A percentile compares a stretch with the other conserved stretches of the same genome.
Evolutionary conservation across 1,140 invertebrate genomes (phyloP).

Genomic region (Trissolcus basalis): DNA sequence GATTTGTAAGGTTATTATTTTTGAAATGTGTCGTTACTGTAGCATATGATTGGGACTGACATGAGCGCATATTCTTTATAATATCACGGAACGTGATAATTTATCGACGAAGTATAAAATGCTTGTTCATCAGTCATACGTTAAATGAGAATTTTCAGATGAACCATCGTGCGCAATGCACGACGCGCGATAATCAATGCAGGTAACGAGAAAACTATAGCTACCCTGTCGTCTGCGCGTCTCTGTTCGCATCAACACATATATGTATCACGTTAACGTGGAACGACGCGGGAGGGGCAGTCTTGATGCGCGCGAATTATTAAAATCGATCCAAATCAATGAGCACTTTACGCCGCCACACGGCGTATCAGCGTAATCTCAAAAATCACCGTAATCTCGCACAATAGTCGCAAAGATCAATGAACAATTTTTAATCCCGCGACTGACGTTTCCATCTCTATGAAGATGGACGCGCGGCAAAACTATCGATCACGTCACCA

Average conservation of each 20-base stretch:
- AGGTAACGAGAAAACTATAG: constrained; percentile 39
- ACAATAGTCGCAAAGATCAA: constrained; percentile 9
- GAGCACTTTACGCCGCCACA: background rate
- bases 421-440: constrained; percentile 5
- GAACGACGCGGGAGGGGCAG: background rate
- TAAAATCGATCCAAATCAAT: constrained; percentile 19
- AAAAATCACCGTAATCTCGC: background rate
- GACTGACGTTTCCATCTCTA: too few relatives aligned
- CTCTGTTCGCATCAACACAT: constrained; percentile 7
- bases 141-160: constrained; percentile 46
- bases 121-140: constrained; percentile 34
- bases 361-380: background rate
- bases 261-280: constrained; percentile 14
- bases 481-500: too few relatives aligned
- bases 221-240: constrained; percentile 29
- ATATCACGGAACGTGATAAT: constrained; percentile 19
- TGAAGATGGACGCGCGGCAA: too few relatives aligned
- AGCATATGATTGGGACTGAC: background rate
- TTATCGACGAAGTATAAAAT: constrained; percentile 29
- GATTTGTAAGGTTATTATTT: too few relatives aligned
- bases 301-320: constrained; percentile 1
- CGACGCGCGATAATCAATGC: constrained; percentile 46
- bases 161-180: constrained; percentile 38
- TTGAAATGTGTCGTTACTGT: too few relatives aligned
- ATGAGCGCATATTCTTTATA: constrained; percentile 6